Base-by-base conservation (phyloP, 2,113 vertebrate species). In the Phalacrocorax aristotelis region DNA sequence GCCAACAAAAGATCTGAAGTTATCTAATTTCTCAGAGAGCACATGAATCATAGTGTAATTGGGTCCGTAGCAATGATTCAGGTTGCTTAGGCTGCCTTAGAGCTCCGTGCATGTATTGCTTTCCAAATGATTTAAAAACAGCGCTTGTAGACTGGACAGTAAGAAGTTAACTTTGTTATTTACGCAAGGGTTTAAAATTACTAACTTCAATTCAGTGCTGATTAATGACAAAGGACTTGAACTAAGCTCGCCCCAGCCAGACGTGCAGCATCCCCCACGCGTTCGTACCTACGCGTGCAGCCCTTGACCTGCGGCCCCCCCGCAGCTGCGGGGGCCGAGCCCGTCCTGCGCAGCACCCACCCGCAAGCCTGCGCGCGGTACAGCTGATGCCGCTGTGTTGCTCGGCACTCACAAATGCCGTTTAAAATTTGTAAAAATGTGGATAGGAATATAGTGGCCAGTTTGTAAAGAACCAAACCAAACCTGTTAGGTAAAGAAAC, bases 231-330 rank as follows among this genome's bases (percentile, higher is more conserved):
- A 79, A 68, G 48, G 34, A 49, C 36, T 72, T 76, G 58, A 46
- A 89, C 65, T 44, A 78, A 64, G 9, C n/a, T 85, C 74, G 54
- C 49, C 46, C 11, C 11, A 21, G 60, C 3, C 9, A 52, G 32
- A 10, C 0, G 1, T 32, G n/a, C 21, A 61, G 10, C 51, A 90
- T 96, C 30, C 48, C 42, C 55, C 79, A 57, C 61, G 18, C 0
- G 0, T 44, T 60, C 65, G 21, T 54, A 17, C 8, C 34, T 7
- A 5, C 54, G 52, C 0, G 2, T 61, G 60, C 36, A 51, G 70
- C 36, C 30, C 27, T 29, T 20, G 61, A 40, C 18, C 23, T 16
- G 48, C 23, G 25, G n/a, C 62, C 18, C 15, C 13, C 25, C 0
- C 8, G 1, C 9, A 36, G 48, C 11, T 83, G 75, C 79, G 65